Evolutionary conservation across 2,113 vertebrate species (phyloP).

Genomic region (Cyprinodon tularosa): DNA sequence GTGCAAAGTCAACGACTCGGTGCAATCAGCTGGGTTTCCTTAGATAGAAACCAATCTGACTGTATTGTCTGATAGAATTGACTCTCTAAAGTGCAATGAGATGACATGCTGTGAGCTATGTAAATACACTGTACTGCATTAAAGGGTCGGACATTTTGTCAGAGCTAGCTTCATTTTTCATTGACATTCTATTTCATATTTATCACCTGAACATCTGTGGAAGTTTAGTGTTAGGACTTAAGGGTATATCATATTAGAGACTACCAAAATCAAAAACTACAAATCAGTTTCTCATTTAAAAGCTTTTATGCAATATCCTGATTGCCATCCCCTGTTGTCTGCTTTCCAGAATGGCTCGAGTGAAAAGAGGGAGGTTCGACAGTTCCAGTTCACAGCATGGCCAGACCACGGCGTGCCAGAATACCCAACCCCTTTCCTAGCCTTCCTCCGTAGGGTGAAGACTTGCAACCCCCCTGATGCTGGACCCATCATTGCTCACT

Average conservation of each 20-base stretch:
- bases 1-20: no score
- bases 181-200: not conserved
- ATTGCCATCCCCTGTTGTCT: not conserved
- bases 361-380: constrained; percentile 96
- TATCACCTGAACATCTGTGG: not conserved
- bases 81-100: no score
- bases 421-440: constrained; percentile 96
- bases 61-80: no score
- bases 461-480: constrained; percentile 96
- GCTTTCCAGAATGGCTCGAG: constrained; percentile 90
- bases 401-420: constrained; percentile 96
- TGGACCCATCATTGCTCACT: constrained; percentile 94
- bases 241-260: not conserved
- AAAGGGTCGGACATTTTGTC: not conserved
- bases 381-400: constrained; percentile 99
- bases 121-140: no score
- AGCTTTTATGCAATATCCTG: no score
- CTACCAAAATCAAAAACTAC: not conserved
- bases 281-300: not conserved
- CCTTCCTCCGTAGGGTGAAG: constrained; percentile 95
- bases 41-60: no score
- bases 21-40: no score
- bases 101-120: no score
- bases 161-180: not conserved
- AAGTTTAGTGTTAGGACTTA: not conserved